phyloP scores from a whole-genome alignment of 2,797 vertebrate genomes.

The Megalops cyprinoides region DNA sequence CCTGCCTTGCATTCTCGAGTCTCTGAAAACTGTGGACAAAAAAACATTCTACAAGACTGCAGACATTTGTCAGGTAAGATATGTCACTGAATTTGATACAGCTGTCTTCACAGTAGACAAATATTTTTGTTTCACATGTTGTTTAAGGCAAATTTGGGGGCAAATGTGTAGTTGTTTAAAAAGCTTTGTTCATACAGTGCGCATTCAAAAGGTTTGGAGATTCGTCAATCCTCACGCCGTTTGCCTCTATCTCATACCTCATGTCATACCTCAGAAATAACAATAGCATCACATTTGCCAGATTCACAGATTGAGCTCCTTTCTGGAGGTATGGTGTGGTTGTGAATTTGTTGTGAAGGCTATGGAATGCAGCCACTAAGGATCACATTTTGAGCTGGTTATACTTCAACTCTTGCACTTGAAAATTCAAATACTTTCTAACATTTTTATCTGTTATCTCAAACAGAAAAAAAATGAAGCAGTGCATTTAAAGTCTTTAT shows the following conservation, averaged over 20 bases:
- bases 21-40: slow-evolving; percentile 93
- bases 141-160: not conserved
- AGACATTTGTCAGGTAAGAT: slow-evolving; percentile 91
- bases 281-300: no score
- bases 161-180: not conserved
- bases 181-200: no score
- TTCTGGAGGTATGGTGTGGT: not conserved
- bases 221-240: slow-evolving; percentile 15
- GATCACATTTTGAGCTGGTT: not conserved
- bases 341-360: not conserved
- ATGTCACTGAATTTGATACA: not conserved
- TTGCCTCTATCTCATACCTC: not conserved
- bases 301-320: no score
- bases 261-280: no score
- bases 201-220: no score
- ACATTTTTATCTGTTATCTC: not conserved
- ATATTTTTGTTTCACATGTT: not conserved
- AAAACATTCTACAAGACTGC: slow-evolving; percentile 96
- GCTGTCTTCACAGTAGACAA: not conserved
- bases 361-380: not conserved
- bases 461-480: not conserved
- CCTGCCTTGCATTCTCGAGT: slow-evolving; percentile 88
- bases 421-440: not conserved
- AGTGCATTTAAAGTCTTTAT: not conserved
- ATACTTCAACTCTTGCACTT: no score